Evolutionary conservation across 64 coral and sea anemone genomes (phyloP).

Genomic region (Astreopora myriophthalma): DNA sequence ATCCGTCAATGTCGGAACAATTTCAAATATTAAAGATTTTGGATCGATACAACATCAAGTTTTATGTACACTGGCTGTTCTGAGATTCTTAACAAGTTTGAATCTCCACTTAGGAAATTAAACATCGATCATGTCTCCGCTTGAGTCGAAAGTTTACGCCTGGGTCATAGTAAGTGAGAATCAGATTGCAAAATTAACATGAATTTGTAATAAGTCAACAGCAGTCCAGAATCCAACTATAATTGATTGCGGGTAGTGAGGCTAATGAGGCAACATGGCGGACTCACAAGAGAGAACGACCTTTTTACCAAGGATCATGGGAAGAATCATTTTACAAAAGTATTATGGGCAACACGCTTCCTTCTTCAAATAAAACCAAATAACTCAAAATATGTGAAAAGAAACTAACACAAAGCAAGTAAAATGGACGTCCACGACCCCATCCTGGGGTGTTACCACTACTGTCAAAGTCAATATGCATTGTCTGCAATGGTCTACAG

Average conservation of each 20-base stretch:
- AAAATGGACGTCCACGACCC: not conserved
- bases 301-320: not conserved
- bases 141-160: not conserved
- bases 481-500: not conserved
- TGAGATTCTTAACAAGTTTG: not conserved
- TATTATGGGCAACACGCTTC: not conserved
- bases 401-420: not conserved
- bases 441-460: not conserved
- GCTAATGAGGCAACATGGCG: not conserved
- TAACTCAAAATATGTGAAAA: not conserved
- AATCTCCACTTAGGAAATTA: not conserved
- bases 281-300: not conserved
- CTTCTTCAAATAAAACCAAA: slow-evolving; percentile 3
- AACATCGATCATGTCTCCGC: not conserved
- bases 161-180: not conserved
- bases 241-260: not conserved
- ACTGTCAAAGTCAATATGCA: not conserved
- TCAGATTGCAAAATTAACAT: not conserved
- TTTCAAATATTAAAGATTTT: too few relatives aligned
- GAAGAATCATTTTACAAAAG: not conserved
- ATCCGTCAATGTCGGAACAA: too few relatives aligned
- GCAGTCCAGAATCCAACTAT: not conserved
- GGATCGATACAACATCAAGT: too few relatives aligned
- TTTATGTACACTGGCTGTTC: not conserved
- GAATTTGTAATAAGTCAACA: not conserved